Percentiles rank a stretch among this genome's conserved stretches.
Conservation (phyloP, 2,888 invertebrate genomes). For the Opisthograptis luteolata region DNA sequence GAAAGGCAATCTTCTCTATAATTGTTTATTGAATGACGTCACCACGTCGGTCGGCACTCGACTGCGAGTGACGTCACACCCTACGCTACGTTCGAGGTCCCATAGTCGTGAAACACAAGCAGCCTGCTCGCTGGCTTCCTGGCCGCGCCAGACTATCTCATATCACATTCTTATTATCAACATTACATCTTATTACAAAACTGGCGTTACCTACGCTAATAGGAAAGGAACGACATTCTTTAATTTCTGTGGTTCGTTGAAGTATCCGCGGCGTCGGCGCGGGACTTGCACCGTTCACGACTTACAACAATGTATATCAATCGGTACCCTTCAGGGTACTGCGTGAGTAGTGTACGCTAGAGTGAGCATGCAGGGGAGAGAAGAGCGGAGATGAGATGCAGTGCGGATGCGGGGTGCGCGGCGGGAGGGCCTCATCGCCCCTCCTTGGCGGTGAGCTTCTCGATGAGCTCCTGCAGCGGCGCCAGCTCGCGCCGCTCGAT, state of each 20-base stretch:
- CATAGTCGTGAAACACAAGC: conserved; percentile 1
- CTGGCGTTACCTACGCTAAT: neutral
- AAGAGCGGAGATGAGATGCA: conserved; percentile 1
- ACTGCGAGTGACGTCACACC: neutral
- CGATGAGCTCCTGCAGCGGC: conserved; percentile 98
- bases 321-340: too few relatives aligned
- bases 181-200: conserved; percentile 8
- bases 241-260: neutral
- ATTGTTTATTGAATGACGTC: conserved; percentile 30
- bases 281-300: too few relatives aligned
- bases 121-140: conserved; percentile 6
- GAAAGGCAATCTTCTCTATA: conserved; percentile 49
- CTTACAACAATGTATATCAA: too few relatives aligned
- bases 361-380: neutral
- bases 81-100: neutral
- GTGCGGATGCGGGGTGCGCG: neutral
- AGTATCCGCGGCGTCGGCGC: neutral
- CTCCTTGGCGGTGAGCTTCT: conserved; percentile 96
- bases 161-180: conserved; percentile 25
- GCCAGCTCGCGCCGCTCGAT: conserved; percentile 98
- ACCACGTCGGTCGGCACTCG: neutral
- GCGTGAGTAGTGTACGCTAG: too few relatives aligned
- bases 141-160: conserved; percentile 1
- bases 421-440: conserved; percentile 87
- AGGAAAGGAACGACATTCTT: neutral